Evolutionary conservation across 2,797 vertebrate species (phyloP).

Genomic region (Sparidentex hasta): DNA sequence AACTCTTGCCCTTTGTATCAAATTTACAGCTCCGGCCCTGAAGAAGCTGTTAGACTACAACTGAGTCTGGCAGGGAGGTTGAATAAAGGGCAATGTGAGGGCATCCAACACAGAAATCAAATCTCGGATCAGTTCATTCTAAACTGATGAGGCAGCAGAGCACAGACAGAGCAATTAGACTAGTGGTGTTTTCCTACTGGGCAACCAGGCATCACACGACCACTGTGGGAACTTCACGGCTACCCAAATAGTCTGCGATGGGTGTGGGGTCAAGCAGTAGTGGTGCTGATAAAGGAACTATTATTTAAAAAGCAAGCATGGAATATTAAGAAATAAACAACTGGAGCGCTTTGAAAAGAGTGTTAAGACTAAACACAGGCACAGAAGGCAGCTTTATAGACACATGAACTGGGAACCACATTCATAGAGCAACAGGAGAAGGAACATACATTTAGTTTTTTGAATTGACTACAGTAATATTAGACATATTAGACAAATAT

Average conservation of each 20-base stretch:
- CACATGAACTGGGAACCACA: conserved; percentile 30
- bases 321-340: conserved; percentile 71
- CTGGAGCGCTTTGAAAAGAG: conserved; percentile 61
- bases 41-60: conserved; percentile 9
- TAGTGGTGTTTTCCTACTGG: conserved; percentile 33
- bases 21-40: conserved; percentile 34
- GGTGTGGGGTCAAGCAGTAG: conserved; percentile 61
- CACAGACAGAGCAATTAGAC: conserved; percentile 37
- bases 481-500: conserved; percentile 12
- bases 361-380: conserved; percentile 68
- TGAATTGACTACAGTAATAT: conserved; percentile 8
- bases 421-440: conserved; percentile 43
- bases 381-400: conserved; percentile 40
- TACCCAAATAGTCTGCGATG: conserved; percentile 61
- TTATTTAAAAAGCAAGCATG: conserved; percentile 70
- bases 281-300: conserved; percentile 60
- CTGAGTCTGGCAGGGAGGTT: conserved; percentile 26
- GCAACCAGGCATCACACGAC: conserved; percentile 51
- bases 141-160: conserved; percentile 45
- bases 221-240: conserved; percentile 65
- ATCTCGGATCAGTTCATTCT: conserved; percentile 53
- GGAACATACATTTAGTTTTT: conserved; percentile 24
- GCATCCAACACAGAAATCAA: conserved; percentile 43
- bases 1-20: conserved; percentile 21
- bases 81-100: conserved; percentile 33